Conservation (phyloP, 2,888 invertebrate genomes). For the Papilio elwesi region DNA sequence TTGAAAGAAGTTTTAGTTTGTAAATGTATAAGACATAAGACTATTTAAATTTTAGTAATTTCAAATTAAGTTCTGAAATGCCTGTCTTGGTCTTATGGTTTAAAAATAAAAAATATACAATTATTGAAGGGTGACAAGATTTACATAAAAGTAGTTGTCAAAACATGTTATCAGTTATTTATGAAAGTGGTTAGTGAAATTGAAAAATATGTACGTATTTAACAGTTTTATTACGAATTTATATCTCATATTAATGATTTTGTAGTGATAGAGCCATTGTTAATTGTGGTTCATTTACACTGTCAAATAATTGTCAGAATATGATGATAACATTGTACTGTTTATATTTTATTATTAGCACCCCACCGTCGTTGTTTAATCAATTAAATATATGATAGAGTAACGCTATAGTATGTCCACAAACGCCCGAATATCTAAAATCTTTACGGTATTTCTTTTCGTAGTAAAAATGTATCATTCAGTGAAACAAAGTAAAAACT, state of each 20-base stretch:
- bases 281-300: constrained; percentile 5
- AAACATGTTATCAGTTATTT: constrained; percentile 19
- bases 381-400: constrained; percentile 13
- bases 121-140: constrained; percentile 17
- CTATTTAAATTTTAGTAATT: not conserved
- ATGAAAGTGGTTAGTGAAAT: constrained; percentile 12
- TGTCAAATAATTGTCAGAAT: not conserved
- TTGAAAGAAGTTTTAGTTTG: too few relatives aligned
- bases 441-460: constrained; percentile 9
- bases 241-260: not conserved
- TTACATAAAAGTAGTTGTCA: constrained; percentile 10
- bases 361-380: not conserved
- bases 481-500: constrained; percentile 51
- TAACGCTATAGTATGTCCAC: constrained; percentile 10
- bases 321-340: not conserved
- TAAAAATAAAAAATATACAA: constrained; percentile 13
- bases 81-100: not conserved
- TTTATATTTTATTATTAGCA: not conserved
- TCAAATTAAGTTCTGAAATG: not conserved
- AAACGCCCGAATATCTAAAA: constrained; percentile 42
- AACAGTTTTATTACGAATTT: not conserved
- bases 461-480: constrained; percentile 36
- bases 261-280: constrained; percentile 5
- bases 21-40: too few relatives aligned
- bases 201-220: constrained; percentile 8